Base-by-base conservation (phyloP, 2,888 invertebrate species). In the Leucozona laternaria region DNA sequence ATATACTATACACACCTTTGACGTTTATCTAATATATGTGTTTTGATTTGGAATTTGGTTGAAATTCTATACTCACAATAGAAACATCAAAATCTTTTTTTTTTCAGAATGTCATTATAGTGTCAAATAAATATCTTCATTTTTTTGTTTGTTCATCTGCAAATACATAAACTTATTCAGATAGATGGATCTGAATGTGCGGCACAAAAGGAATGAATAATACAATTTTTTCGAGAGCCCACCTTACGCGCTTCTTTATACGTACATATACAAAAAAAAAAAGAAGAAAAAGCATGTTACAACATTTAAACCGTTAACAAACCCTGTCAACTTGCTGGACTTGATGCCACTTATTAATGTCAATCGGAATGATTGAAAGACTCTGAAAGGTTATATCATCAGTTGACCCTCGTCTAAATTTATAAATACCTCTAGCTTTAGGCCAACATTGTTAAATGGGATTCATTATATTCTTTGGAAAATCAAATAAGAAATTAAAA, bases 1-100 rank as follows among this genome's bases (percentile, higher is more conserved):
- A 66, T 75, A 25, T 22, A 71, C 28, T 22, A 55, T 58, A 20
- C 17, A 10, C 55, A 20, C 20, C 34, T 64, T 48, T 82, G 86
- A 82, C 86, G 78, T 68, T 81, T 81, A 81, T 81, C 73, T 22
- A 75, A 82, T 82, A 75, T 79, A 86, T 86, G 82, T 55, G 4
- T 34, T 72, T 71, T 58, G n/a, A 75, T 68, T 37, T 60, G 31
- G 31, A 64, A 37, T 53, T 53, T 53, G 10, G 11, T 53, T 68
- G 68, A 68, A 68, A 68, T 68, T 53, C 68, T n/a, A 68, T 53
- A 40, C 50, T 20, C 4, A 37, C 15, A 15, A 50, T 34, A 45
- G 64, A 64, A 45, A 64, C 64, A 28, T 64, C 64, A 64, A 64
- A 45, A 31, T 43, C 15, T 57, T 34, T 17, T 7, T 43, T 8